Conservation (phyloP, 2,888 invertebrate species). For the Auanema sp. region DNA sequence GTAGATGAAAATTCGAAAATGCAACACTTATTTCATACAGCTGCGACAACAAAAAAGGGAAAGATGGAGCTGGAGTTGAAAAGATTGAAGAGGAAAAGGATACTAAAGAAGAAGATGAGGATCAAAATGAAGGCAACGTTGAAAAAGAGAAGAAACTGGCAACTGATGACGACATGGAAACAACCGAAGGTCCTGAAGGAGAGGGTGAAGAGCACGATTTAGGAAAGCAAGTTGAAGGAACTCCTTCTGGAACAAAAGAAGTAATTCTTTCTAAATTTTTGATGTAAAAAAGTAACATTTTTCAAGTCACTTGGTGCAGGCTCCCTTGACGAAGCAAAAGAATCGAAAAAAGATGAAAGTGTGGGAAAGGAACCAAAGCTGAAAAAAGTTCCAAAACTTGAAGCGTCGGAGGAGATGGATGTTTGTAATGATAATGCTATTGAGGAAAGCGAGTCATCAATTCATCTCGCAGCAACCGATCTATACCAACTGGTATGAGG, state of each 20-base stretch:
- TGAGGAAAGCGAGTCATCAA: slow-evolving; percentile 25
- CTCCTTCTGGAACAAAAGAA: slow-evolving; percentile 28
- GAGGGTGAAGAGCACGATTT: slow-evolving; percentile 43
- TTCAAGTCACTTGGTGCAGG: slow-evolving; percentile 43
- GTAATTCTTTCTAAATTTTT: slow-evolving; percentile 4
- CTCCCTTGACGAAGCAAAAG: slow-evolving; percentile 53
- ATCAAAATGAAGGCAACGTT: slow-evolving; percentile 16
- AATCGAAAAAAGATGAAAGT: slow-evolving; percentile 32
- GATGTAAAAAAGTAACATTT: slow-evolving; percentile 19
- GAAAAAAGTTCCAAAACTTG: slow-evolving; percentile 26
- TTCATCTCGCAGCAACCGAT: slow-evolving; percentile 40
- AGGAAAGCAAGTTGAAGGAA: slow-evolving; percentile 40
- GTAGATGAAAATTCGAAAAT: background rate
- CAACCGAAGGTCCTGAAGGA: slow-evolving; percentile 31
- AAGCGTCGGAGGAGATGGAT: slow-evolving; percentile 21
- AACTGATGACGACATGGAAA: slow-evolving; percentile 14
- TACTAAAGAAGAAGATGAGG: slow-evolving; percentile 22
- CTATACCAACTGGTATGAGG: slow-evolving; percentile 27
- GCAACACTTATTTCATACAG: background rate
- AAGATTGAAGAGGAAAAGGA: slow-evolving; percentile 27
- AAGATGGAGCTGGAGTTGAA: slow-evolving; percentile 48
- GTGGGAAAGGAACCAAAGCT: slow-evolving; percentile 25
- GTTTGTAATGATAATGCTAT: slow-evolving; percentile 10
- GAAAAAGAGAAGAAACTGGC: slow-evolving; percentile 30
- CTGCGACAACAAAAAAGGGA: slow-evolving; percentile 23